A percentile compares a stretch with the other conserved stretches of the same genome.
These are phyloP conservation scores for Siphonodentalium dalli DNA, from an alignment of 2,888 invertebrate genomes.

Conservation along the genomic window DNA sequence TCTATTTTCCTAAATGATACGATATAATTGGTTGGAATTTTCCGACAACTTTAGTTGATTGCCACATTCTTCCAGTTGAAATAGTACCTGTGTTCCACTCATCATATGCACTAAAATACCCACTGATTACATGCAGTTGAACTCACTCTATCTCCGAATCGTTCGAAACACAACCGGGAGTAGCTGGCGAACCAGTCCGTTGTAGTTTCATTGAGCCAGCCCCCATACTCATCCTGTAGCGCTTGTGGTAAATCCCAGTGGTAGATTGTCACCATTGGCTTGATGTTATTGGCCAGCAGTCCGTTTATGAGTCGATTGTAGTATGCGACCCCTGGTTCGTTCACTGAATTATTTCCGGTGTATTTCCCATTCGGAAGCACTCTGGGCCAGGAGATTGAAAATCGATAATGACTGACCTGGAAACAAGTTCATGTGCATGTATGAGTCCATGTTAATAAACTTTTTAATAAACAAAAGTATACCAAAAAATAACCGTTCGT, in stretches of 20 bases:
- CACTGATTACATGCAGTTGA: not conserved
- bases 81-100: too few relatives aligned
- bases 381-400: conserved; percentile 75
- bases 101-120: not conserved
- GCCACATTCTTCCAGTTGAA: too few relatives aligned
- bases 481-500: too few relatives aligned
- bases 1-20: too few relatives aligned
- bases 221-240: conserved; percentile 61
- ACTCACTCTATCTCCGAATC: conserved; percentile 60
- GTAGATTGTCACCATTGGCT: conserved; percentile 70
- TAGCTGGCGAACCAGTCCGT: conserved; percentile 61
- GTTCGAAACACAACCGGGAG: conserved; percentile 57
- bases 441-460: not conserved
- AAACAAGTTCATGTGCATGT: not conserved
- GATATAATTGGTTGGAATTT: too few relatives aligned
- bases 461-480: too few relatives aligned
- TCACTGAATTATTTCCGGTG: conserved; percentile 5
- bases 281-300: conserved; percentile 70
- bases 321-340: conserved; percentile 75
- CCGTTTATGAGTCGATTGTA: conserved; percentile 79
- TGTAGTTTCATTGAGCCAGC: conserved; percentile 56
- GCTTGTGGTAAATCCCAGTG: conserved; percentile 63
- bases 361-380: conserved; percentile 73
- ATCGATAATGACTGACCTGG: conserved; percentile 57
- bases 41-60: too few relatives aligned